Base-by-base conservation (phyloP, 2,113 vertebrate genomes). In the Erythrolamprus reginae region DNA sequence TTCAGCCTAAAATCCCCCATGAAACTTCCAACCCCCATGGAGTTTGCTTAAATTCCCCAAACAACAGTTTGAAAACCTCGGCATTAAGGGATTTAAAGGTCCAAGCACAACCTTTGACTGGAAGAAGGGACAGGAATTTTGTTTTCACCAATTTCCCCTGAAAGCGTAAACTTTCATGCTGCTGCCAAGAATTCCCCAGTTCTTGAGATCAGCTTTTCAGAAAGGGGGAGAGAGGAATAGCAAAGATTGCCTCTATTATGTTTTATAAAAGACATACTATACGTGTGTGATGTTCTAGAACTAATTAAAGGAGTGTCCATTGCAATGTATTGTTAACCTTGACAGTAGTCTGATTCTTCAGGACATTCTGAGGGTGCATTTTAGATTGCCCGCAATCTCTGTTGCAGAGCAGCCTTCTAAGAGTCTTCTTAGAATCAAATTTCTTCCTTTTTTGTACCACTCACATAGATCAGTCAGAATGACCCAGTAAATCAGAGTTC, bases 401-500 rank as follows among this genome's bases (percentile, higher is more conserved):
- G 17, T 33, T 4, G 52, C 92, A 15, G 55, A 87, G 77, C 82
- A 89, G 23, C 10, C 93, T 91, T 58, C 38, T 93, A 33, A 52
- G 21, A 88, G 85, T 42, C 45, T 92, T 94, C 42, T 51, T 17
- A 91, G 88, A 61, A 53, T 82, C 5, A 87, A 93, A 92, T 86
- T 23, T 38, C 45, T 15, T 17, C n/a, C n/a, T 92, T 92, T 58
- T 70, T 77, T 10, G 0, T 88, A 92, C 84, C 15, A 77, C 84
- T 89, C 12, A 15, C 84, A 92, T 50, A 42, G 93, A 53, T 92
- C 92, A 93, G 42, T 28, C 83, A 93, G 21, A n/a, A 53, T n/a
- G 9, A 10, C 50, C 21, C 84, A 82, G 38, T 65, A 92, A 84
- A 87, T 24, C n/a, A 90, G 48, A 89, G 33, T 33, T 42, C 13